Evolutionary conservation across 2,797 vertebrate genomes (phyloP), one percentile per base, ranked within the genome.

Genomic region (Tapera naevia): DNA sequence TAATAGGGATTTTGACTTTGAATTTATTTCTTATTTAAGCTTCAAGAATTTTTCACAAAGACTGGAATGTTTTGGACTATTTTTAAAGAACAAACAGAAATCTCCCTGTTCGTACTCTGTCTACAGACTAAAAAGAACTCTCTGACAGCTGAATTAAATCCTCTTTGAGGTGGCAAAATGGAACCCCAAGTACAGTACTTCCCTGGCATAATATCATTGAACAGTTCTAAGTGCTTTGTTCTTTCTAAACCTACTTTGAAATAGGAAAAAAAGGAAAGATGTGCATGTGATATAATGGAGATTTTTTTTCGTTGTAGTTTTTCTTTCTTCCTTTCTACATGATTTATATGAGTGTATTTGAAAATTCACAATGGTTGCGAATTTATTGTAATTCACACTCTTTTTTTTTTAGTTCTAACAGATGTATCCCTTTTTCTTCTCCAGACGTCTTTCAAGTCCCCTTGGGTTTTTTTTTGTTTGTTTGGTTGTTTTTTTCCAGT

Each of bases 41-140:
- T 96, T 97, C 72, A 76, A 97, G 97, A 97, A 93, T 94, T 97
- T 97, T 95, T 97, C 86, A 97, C 85, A 97, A 96, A 98, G 97
- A 89, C 81, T 89, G 61, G 83, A 97, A 93, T 97, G 95, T 98
- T 98, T 98, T 94, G 87, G 95, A 95, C 93, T 97, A 91, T 97
- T 98, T 98, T 97, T 96, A 96, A 97, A 98, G 97, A 97, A 98
- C 97, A 98, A 97, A 98, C 95, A 97, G 95, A 97, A 96, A 95
- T 97, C 81, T 97, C 89, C 79, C 93, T 94, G 86, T 95, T 97
- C 70, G 1, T 94, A 94, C 89, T 95, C 90, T 92, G 70, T 94
- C 98, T 97, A 96, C 91, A 97, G 96, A 97, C 95, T 96, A 97
- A 97, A 98, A 97, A 96, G 96, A 70, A 78, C 70, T 95, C 88